Conservation (phyloP, 2,113 vertebrate genomes). For the Esox niger region DNA sequence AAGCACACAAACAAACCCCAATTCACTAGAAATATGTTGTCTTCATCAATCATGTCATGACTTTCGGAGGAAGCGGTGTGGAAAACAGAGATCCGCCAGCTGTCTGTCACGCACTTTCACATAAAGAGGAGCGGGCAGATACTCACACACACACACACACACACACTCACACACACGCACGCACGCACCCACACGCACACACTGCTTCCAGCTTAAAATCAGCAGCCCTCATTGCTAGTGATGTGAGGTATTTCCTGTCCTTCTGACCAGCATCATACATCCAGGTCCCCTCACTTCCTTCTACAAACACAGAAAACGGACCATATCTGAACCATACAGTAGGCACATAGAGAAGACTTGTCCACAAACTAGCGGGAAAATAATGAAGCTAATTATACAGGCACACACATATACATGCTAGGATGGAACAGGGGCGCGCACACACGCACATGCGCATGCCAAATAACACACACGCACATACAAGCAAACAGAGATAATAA, state of each 20-base stretch:
- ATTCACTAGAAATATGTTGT: slow-evolving; percentile 47
- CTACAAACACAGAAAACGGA: slow-evolving; percentile 31
- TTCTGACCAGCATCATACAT: slow-evolving; percentile 41
- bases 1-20: slow-evolving; percentile 47
- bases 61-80: slow-evolving; percentile 48
- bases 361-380: slow-evolving; percentile 48
- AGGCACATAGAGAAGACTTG: slow-evolving; percentile 33
- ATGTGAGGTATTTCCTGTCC: slow-evolving; percentile 56
- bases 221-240: slow-evolving; percentile 40
- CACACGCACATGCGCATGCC: slow-evolving; percentile 1
- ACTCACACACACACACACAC: background rate
- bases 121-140: background rate
- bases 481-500: slow-evolving; percentile 1
- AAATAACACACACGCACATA: slow-evolving; percentile 3
- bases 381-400: background rate
- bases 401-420: background rate
- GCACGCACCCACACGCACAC: background rate
- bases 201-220: slow-evolving; percentile 33
- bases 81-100: slow-evolving; percentile 47
- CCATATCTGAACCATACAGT: slow-evolving; percentile 29
- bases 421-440: background rate
- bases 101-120: slow-evolving; percentile 25
- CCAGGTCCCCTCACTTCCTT: slow-evolving; percentile 24
- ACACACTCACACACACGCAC: background rate
- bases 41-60: slow-evolving; percentile 49